These are phyloP conservation scores for Drosophila sp. DNA, from an alignment of 1,140 invertebrate genomes.

Conservation along the genomic window DNA sequence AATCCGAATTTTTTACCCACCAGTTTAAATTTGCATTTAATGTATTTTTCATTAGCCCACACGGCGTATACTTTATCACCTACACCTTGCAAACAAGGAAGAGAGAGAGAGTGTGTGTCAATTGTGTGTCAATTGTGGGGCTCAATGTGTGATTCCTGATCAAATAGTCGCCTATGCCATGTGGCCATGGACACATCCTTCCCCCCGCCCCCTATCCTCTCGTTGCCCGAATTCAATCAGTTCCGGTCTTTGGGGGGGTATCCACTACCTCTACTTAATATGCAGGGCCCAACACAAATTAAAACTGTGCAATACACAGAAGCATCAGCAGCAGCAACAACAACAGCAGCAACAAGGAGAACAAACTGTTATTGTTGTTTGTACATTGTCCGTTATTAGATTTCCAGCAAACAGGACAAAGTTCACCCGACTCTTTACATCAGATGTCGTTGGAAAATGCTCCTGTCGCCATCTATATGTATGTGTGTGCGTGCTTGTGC, in stretches of 20 bases:
- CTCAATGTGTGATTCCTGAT: slow-evolving; percentile 39
- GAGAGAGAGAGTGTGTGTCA: neutral
- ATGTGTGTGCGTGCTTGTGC: neutral
- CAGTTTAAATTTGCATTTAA: slow-evolving; percentile 33
- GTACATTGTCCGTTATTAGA: slow-evolving; percentile 66
- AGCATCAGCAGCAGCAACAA: slow-evolving; percentile 33
- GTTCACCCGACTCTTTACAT: slow-evolving; percentile 55
- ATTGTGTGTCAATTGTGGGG: slow-evolving; percentile 31
- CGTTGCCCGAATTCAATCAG: slow-evolving; percentile 53
- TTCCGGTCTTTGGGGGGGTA: slow-evolving; percentile 7
- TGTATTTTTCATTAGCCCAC: slow-evolving; percentile 41
- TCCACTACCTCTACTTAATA: slow-evolving; percentile 50
- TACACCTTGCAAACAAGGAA: slow-evolving; percentile 12
- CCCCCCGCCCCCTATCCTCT: neutral
- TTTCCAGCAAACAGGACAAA: slow-evolving; percentile 64
- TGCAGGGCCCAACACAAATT: slow-evolving; percentile 69
- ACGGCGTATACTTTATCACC: slow-evolving; percentile 52
- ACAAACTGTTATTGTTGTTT: slow-evolving; percentile 62
- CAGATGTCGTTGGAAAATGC: slow-evolving; percentile 35
- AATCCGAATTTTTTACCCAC: slow-evolving; percentile 6
- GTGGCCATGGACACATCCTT: neutral
- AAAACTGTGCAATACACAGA: slow-evolving; percentile 52
- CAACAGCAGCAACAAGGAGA: slow-evolving; percentile 13
- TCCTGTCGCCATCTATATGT: slow-evolving; percentile 25
- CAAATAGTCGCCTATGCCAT: slow-evolving; percentile 33